These are phyloP conservation scores for Spea bombifrons DNA, from an alignment of 2,113 vertebrate species.

Conservation along the genomic window DNA sequence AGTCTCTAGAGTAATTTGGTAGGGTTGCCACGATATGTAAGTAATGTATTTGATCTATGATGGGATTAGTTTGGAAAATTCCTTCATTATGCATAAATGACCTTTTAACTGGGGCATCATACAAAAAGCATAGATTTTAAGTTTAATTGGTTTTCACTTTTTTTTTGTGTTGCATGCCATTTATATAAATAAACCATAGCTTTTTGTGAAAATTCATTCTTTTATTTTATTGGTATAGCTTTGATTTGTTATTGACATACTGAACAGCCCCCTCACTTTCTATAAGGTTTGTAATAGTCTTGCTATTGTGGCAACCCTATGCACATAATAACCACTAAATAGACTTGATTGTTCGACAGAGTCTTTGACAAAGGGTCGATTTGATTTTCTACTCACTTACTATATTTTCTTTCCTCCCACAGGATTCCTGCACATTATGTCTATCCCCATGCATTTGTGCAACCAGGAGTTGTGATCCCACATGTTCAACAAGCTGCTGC, in stretches of 20 bases:
- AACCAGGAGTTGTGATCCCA: constrained; percentile 93
- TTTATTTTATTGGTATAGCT: too few species aligned
- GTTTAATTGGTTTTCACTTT: not conserved
- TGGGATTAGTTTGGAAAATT: too few species aligned
- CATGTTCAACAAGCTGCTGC: constrained; percentile 83
- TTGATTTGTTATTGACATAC: too few species aligned
- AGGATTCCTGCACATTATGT: constrained; percentile 97
- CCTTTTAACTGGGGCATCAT: too few species aligned
- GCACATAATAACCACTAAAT: constrained; percentile 86
- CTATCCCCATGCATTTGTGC: constrained; percentile 95
- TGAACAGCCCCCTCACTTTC: too few species aligned
- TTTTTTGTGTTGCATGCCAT: not conserved
- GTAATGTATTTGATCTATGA: not conserved
- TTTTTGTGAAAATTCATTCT: not conserved
- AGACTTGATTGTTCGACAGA: constrained; percentile 63
- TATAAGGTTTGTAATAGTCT: not conserved
- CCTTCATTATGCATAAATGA: too few species aligned
- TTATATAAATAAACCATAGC: not conserved
- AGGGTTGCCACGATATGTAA: constrained; percentile 92
- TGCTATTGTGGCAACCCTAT: constrained; percentile 98
- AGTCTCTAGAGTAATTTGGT: constrained; percentile 79
- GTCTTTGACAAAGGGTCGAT: not conserved
- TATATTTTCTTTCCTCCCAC: constrained; percentile 59
- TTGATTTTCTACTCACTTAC: constrained; percentile 60
- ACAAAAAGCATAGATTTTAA: too few species aligned